Evolutionary conservation across 2,888 invertebrate genomes (phyloP), one percentile per base, ranked within the genome.

Genomic region (Lasioglossum vierecki): DNA sequence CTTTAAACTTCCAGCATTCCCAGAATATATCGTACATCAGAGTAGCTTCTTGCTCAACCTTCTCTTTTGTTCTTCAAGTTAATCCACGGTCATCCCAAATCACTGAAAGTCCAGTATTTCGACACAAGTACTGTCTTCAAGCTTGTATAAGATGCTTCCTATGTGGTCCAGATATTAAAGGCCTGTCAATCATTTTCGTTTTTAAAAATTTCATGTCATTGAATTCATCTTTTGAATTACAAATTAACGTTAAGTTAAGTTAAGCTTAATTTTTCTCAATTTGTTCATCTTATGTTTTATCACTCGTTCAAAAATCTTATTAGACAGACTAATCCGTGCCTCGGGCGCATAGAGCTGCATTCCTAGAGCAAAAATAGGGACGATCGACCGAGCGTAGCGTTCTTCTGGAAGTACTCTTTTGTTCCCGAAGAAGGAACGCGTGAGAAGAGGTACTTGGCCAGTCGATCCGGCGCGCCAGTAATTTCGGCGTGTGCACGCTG

Each of bases 401-500:
- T 53, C 53, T 8, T 53, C n/a, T 60, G 15, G 15, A 63, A 63
- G 26, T 30, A 63, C 30, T 44, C 70, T 84, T 84, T 84, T 71
- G 70, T 78, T 68, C 60, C 18, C 15, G 74, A 46, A 11, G 11
- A 9, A 35, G 53, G 30, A 46, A 80, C 76, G 79, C 90, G 86
- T 85, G 91, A 87, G 87, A 87, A 85, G 80, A 70, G 71, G 74
- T 66, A 30, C 63, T 53, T 53, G 76, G 80, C 66, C 74, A 74
- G 44, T 78, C 39, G 68, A 68, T 30, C 74, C 66, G 85, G 72
- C 78, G 60, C 83, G 88, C 76, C 88, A 82, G 91, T 91, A 93
- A 93, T 93, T 94, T 93, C 91, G 90, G 92, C 88, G 88, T 77
- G 86, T 76, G 82, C 91, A 88, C 91, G 83, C 92, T 93, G 94